phyloP scores from a whole-genome alignment of 2,888 invertebrate species.

The Neocrepidodera transversa region DNA sequence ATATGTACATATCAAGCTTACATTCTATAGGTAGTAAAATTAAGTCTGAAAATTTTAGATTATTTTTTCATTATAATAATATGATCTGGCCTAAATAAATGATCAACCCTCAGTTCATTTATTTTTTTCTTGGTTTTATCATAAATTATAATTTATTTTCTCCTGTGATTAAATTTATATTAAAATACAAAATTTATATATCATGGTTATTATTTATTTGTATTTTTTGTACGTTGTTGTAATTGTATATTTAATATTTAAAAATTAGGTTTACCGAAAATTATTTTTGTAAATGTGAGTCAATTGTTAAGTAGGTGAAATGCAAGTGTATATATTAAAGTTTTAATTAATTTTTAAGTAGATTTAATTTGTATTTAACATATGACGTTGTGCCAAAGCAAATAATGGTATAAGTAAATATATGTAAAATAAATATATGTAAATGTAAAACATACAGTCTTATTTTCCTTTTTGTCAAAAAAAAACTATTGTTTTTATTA shows the following conservation, averaged over 20 bases:
- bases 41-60: slow-evolving; percentile 21
- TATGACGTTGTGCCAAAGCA: slow-evolving; percentile 29
- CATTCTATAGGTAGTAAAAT: slow-evolving; percentile 12
- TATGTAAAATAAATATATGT: slow-evolving; percentile 24
- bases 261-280: slow-evolving; percentile 28
- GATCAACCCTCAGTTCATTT: too few species aligned
- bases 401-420: slow-evolving; percentile 22
- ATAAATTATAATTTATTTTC: too few species aligned
- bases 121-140: too few species aligned
- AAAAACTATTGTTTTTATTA: too few species aligned
- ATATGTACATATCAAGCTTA: slow-evolving; percentile 17
- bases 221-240: too few species aligned
- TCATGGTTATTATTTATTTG: too few species aligned
- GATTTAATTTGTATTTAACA: slow-evolving; percentile 20
- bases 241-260: too few species aligned
- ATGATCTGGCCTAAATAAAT: too few species aligned
- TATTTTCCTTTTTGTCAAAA: too few species aligned
- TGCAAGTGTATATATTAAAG: slow-evolving; percentile 13
- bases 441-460: slow-evolving; percentile 6
- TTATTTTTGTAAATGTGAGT: slow-evolving; percentile 33
- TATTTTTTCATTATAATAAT: too few species aligned
- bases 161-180: too few species aligned
- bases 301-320: slow-evolving; percentile 21
- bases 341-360: slow-evolving; percentile 19
- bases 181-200: too few species aligned